A percentile compares a stretch with the other conserved stretches of the same genome.
These are phyloP conservation scores for Arctocebus calabarensis DNA, from an alignment of 2,797 vertebrate species.

Conservation along the genomic window DNA sequence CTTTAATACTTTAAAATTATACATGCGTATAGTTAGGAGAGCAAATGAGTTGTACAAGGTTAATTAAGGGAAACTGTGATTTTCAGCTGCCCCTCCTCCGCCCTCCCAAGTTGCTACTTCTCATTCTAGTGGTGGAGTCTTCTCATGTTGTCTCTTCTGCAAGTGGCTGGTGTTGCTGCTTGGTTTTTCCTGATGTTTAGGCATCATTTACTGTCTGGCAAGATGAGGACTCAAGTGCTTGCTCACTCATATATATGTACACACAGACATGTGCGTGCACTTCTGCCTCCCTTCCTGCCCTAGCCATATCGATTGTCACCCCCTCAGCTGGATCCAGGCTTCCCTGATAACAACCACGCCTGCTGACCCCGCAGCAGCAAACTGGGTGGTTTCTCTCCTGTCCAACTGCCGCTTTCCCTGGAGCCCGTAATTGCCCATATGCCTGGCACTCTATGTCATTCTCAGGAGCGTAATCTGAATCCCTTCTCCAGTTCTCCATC, in stretches of 20 bases:
- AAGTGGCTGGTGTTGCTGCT: not conserved
- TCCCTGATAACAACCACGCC: not conserved
- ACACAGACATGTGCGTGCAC: not conserved
- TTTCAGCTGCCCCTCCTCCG: not conserved
- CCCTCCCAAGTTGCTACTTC: not conserved
- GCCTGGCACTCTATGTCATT: too few relatives aligned
- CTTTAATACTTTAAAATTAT: not conserved
- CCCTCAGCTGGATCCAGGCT: not conserved
- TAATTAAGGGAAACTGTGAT: not conserved
- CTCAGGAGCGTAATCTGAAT: not conserved
- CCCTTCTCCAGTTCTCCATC: not conserved
- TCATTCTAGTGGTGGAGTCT: not conserved
- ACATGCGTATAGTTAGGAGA: not conserved
- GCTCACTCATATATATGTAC: not conserved
- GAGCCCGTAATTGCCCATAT: not conserved
- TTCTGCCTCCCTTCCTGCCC: too few relatives aligned
- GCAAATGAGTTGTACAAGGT: not conserved
- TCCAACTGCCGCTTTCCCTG: not conserved
- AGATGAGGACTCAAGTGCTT: not conserved
- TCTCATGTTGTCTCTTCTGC: not conserved
- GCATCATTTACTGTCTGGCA: not conserved
- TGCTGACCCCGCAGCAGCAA: not conserved
- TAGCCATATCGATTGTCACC: not conserved
- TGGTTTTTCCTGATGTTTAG: not conserved
- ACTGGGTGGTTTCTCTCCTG: fast-evolving